Conservation (phyloP, 2,113 vertebrate genomes). For the Nestor notabilis region DNA sequence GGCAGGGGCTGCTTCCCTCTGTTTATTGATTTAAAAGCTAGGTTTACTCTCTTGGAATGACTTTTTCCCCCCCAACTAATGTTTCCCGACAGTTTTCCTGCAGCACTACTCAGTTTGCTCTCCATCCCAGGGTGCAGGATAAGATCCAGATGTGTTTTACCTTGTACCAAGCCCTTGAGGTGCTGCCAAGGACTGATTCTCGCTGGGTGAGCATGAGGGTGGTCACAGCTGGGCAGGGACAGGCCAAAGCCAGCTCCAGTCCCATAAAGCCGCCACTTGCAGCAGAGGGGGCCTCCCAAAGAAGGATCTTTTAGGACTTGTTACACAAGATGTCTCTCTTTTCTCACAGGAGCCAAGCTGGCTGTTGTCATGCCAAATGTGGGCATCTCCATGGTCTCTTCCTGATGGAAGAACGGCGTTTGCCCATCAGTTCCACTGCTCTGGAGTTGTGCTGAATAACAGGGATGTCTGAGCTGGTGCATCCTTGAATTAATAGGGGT, state of each 20-base stretch:
- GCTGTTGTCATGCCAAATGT: rapidly evolving
- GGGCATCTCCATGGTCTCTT: neutral
- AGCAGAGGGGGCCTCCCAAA: neutral
- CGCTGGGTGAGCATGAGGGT: rapidly evolving
- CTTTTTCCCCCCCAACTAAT: neutral
- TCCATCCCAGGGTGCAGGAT: neutral
- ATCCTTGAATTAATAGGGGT: neutral
- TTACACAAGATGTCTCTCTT: neutral
- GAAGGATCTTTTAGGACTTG: neutral
- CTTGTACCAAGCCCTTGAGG: neutral
- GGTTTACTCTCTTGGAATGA: neutral
- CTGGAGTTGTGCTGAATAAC: rapidly evolving
- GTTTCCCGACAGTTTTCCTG: neutral
- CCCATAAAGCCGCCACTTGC: neutral
- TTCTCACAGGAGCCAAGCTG: neutral
- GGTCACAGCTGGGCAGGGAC: rapidly evolving
- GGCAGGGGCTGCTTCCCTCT: neutral
- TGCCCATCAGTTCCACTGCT: rapidly evolving
- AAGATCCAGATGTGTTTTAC: neutral
- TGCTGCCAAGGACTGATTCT: neutral
- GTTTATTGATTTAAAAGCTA: neutral
- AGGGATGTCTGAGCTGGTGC: neutral
- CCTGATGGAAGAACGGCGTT: rapidly evolving
- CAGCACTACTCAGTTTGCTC: neutral
- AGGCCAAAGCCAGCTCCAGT: neutral